Conservation (phyloP, 2,113 vertebrate species). For the Cairina moschata region DNA sequence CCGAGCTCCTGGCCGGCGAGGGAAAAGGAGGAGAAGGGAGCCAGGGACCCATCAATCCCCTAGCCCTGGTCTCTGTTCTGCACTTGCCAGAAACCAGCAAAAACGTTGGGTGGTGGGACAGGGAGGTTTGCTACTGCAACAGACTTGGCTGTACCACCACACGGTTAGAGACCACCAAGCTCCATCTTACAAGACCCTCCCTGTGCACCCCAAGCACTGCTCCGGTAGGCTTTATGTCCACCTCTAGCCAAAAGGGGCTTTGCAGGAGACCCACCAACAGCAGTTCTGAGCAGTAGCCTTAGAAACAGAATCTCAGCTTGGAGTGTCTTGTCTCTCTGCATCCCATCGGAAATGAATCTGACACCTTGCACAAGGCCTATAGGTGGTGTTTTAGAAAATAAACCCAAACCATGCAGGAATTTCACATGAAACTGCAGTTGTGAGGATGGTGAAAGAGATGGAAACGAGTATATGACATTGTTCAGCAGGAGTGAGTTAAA, state of each 20-base stretch:
- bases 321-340: neutral
- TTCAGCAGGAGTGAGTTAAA: neutral
- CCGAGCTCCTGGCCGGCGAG: no score
- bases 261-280: neutral
- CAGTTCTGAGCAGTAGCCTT: neutral
- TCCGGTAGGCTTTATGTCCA: no score
- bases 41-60: no score
- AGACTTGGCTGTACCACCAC: no score
- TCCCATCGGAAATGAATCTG: neutral
- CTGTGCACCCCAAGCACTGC: fast-evolving
- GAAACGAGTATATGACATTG: neutral
- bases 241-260: neutral
- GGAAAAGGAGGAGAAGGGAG: no score
- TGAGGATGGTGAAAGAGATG: neutral
- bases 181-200: no score
- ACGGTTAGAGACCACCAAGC: fast-evolving
- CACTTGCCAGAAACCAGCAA: neutral
- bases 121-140: neutral
- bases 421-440: neutral
- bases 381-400: neutral
- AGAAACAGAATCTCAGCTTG: neutral
- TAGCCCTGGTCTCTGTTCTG: neutral
- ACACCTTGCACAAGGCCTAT: neutral
- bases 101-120: neutral
- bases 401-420: neutral